These are phyloP conservation scores for Arothron firmamentum DNA, from an alignment of 2,113 vertebrate genomes.

Conservation along the genomic window DNA sequence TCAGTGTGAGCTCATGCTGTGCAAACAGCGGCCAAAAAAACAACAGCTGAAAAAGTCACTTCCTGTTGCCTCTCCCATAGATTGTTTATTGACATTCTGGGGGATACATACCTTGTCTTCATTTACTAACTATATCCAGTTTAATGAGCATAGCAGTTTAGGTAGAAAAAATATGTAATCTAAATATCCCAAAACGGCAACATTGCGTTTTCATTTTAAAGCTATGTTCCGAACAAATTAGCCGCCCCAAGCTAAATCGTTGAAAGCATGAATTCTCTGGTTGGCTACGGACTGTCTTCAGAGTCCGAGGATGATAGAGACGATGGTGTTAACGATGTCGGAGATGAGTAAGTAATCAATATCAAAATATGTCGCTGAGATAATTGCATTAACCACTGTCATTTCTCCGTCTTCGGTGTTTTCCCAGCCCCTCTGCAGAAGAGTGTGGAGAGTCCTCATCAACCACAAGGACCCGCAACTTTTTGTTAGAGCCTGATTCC, in stretches of 20 bases:
- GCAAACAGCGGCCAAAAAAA: slow-evolving; percentile 22
- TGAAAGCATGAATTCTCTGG: slow-evolving; percentile 64
- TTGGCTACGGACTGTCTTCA: slow-evolving; percentile 74
- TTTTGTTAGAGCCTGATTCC: slow-evolving; percentile 68
- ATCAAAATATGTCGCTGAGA: not conserved
- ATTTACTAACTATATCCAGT: too few species aligned
- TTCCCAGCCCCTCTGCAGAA: slow-evolving; percentile 22
- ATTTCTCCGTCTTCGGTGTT: not conserved
- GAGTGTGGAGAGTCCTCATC: not conserved
- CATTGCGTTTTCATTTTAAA: too few species aligned
- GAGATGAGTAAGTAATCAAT: slow-evolving; percentile 10
- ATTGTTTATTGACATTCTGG: too few species aligned
- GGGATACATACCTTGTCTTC: too few species aligned
- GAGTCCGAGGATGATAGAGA: slow-evolving; percentile 71
- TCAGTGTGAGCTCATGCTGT: not conserved
- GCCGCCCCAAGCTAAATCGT: not conserved
- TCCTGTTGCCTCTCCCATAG: too few species aligned
- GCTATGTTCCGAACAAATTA: not conserved
- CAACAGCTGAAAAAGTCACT: not conserved
- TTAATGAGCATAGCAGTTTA: too few species aligned
- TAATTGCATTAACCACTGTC: too few species aligned
- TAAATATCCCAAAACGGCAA: too few species aligned
- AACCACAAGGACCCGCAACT: slow-evolving; percentile 59
- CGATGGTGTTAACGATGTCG: slow-evolving; percentile 19
- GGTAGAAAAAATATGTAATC: too few species aligned